These are phyloP conservation scores for Cyanoderma ruficeps DNA, from an alignment of 2,113 vertebrate species.

Conservation along the genomic window DNA sequence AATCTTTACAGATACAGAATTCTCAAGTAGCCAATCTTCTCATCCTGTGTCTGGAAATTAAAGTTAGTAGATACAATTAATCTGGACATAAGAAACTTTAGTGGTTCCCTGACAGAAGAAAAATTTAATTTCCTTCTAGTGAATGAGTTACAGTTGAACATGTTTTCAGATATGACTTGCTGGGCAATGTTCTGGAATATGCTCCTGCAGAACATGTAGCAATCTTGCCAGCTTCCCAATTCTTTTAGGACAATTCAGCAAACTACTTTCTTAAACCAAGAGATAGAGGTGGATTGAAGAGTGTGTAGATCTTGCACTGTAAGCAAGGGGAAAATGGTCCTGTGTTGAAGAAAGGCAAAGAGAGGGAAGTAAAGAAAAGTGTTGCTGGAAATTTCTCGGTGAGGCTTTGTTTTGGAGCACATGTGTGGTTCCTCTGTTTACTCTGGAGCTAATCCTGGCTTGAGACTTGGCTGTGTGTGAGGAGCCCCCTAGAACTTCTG, in stretches of 20 bases:
- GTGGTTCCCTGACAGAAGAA: background rate
- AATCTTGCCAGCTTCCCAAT: background rate
- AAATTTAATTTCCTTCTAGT: background rate
- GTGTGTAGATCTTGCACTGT: accelerated
- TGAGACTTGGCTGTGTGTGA: accelerated
- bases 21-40: background rate
- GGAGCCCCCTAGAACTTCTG: background rate
- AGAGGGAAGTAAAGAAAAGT: background rate
- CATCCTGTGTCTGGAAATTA: background rate
- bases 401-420: background rate
- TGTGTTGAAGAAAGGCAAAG: background rate
- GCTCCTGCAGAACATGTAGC: accelerated
- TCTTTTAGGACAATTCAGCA: background rate
- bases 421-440: background rate
- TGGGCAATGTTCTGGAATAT: background rate
- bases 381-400: background rate
- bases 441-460: background rate
- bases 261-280: background rate
- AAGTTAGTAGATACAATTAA: background rate
- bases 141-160: background rate
- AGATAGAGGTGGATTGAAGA: background rate
- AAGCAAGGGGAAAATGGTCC: background rate
- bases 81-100: background rate
- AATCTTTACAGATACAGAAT: background rate
- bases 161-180: background rate